Percentiles rank a stretch among this genome's conserved stretches.
Conservation (phyloP, 2,888 invertebrate genomes). For the Synergus laeviventris region DNA sequence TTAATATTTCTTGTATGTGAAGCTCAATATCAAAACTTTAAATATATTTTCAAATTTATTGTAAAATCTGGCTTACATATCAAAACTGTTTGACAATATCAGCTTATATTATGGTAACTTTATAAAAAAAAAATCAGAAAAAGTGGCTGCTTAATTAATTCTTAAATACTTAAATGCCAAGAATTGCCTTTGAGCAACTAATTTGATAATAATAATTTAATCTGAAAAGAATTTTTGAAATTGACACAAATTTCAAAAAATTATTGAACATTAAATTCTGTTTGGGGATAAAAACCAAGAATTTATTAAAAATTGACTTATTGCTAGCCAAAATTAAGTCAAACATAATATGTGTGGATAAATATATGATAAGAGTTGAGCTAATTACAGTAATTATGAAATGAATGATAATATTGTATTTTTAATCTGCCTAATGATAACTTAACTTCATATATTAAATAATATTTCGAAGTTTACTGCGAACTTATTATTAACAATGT, state of each 20-base stretch:
- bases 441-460: constrained; percentile 11
- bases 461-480: background rate
- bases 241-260: background rate
- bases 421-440: constrained; percentile 27
- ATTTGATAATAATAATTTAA: no score
- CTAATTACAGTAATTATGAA: constrained; percentile 26
- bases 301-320: background rate
- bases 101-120: constrained; percentile 6
- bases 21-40: no score
- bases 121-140: background rate
- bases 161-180: background rate
- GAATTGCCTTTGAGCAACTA: no score
- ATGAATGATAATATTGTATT: constrained; percentile 11
- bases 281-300: background rate
- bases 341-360: constrained; percentile 19
- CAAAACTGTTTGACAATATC: background rate
- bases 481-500: background rate
- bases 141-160: background rate
- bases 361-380: constrained; percentile 14
- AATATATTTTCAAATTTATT: background rate
- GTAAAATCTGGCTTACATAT: background rate
- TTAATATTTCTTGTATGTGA: background rate
- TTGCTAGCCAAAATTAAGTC: constrained; percentile 1
- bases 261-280: background rate
- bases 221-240: no score